Conservation (phyloP, 2,797 vertebrate genomes). For the Sylvia borin region DNA sequence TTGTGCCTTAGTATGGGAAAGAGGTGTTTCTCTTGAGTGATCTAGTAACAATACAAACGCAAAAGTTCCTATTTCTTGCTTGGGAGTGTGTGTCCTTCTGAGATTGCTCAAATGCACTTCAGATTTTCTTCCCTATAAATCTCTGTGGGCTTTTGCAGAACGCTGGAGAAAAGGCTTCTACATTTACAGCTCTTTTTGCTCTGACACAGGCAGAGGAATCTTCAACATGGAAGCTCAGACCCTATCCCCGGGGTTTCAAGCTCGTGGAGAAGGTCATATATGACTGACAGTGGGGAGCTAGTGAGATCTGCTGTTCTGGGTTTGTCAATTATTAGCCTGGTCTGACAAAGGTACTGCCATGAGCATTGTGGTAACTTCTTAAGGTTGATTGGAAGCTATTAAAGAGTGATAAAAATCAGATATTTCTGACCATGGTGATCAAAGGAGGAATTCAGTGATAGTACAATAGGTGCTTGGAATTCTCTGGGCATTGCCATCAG, state of each 20-base stretch:
- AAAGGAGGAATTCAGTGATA: conserved; percentile 70
- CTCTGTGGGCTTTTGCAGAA: not conserved
- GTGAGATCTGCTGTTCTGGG: conserved; percentile 29
- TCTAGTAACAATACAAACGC: not conserved
- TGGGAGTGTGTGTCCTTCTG: not conserved
- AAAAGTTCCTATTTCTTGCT: not conserved
- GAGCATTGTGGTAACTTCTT: conserved; percentile 67
- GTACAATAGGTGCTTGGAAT: conserved; percentile 63
- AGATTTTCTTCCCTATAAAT: not conserved
- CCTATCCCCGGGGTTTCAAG: not conserved
- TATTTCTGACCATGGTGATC: conserved; percentile 68
- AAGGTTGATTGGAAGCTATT: conserved; percentile 64
- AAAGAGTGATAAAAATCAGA: conserved; percentile 73
- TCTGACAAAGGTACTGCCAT: conserved; percentile 58
- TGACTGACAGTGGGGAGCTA: not conserved
- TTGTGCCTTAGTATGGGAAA: not conserved
- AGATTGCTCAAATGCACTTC: not conserved
- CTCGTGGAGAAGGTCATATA: conserved; percentile 3
- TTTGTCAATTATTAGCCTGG: conserved; percentile 71
- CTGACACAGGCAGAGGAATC: not conserved
- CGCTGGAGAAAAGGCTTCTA: not conserved
- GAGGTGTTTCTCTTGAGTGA: not conserved
- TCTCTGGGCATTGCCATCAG: conserved; percentile 50
- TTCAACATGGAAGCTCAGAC: not conserved
- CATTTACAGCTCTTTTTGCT: not conserved